These are phyloP conservation scores for Asarcornis scutulata DNA, from an alignment of 2,113 vertebrate genomes.

Conservation along the genomic window DNA sequence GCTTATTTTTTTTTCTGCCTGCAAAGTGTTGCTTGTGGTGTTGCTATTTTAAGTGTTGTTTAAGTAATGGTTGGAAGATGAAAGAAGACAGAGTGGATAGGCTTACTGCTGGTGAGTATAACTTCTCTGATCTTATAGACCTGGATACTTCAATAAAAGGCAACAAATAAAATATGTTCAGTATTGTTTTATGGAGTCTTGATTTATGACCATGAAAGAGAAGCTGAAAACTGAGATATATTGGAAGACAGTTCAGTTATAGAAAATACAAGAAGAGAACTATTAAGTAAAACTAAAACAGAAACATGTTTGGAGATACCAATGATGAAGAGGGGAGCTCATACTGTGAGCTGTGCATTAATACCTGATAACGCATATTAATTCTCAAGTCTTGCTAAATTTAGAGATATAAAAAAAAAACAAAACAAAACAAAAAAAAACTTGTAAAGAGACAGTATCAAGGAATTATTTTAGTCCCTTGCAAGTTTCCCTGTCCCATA, in stretches of 20 bases:
- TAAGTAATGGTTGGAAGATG: neutral
- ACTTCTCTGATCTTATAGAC: neutral
- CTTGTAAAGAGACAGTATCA: neutral
- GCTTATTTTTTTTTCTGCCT: neutral
- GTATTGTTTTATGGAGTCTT: neutral
- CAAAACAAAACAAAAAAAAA: neutral
- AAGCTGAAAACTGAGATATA: neutral
- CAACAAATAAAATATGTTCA: neutral
- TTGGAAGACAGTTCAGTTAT: neutral
- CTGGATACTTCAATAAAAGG: neutral
- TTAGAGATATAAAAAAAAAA: neutral
- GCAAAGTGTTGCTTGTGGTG: neutral
- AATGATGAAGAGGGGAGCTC: neutral
- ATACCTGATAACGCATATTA: neutral
- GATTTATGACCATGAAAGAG: neutral
- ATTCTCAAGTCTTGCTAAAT: neutral
- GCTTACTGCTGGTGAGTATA: neutral
- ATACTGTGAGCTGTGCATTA: neutral
- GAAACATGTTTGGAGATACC: neutral
- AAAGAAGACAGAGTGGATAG: neutral
- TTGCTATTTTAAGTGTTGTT: neutral
- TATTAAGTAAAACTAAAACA: neutral
- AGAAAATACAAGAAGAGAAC: neutral
- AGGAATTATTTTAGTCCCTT: neutral
- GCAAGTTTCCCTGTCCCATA: neutral